These are phyloP conservation scores for Oreamnos americanus DNA, from an alignment of 2,113 vertebrate genomes.

Conservation along the genomic window DNA sequence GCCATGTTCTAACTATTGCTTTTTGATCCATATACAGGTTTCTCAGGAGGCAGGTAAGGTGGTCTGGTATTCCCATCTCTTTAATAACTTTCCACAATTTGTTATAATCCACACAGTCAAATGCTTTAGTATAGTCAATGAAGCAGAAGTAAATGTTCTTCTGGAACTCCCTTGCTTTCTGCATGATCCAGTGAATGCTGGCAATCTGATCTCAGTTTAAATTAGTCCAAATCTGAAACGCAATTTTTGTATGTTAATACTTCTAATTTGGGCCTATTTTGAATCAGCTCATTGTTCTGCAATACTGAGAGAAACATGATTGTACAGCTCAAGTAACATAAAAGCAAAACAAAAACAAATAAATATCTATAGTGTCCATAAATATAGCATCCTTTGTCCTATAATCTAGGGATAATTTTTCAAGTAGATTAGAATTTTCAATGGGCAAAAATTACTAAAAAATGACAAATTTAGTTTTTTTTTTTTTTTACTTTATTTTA, in stretches of 20 bases:
- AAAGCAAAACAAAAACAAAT: background rate
- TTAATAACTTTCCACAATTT: background rate
- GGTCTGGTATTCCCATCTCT: background rate
- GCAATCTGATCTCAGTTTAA: background rate
- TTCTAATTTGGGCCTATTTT: background rate
- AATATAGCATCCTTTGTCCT: background rate
- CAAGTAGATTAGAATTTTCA: background rate
- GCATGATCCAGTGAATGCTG: background rate
- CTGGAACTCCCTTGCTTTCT: background rate
- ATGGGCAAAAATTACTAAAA: background rate
- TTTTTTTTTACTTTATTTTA: too few relatives aligned
- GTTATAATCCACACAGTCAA: background rate
- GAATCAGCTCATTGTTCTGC: background rate
- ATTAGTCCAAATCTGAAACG: background rate
- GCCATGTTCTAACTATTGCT: background rate
- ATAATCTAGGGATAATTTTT: background rate
- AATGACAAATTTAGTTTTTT: background rate
- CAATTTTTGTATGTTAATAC: background rate
- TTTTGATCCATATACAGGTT: background rate
- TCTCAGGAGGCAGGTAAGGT: background rate
- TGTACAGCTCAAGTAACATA: background rate
- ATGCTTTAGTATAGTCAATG: background rate
- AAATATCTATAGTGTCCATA: background rate
- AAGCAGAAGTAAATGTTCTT: background rate
- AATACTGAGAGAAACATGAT: background rate